Base-by-base conservation (phyloP, 2,797 vertebrate species). In the Acanthurus lineatus region DNA sequence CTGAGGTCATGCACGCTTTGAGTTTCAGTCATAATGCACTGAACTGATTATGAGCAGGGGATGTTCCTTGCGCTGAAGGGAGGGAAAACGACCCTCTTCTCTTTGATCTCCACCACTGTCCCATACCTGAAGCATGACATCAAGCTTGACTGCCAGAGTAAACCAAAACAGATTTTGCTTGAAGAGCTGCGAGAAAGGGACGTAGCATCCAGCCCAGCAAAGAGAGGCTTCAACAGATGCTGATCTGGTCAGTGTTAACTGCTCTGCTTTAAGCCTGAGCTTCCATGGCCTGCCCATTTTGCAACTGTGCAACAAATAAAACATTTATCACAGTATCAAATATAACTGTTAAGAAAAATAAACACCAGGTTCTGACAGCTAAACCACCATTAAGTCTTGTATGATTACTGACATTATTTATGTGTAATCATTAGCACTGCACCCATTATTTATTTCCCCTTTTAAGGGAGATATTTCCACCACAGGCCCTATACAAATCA, bases 101-200 rank as follows among this genome's bases (percentile, higher is more conserved):
- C 89, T 94, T 93, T 95, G 88, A 94, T 94, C 91, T 88, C 75
- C 53, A 19, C 81, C 86, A 90, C 80, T 89, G 91, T 94, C 86
- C 86, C 90, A 93, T 95, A 95, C 93, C 94, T 92, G 87, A 86
- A 87, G 84, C 89, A 93, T 94, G 92, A 94, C 91, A 88, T 92
- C 89, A 91, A 89, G 77, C 76, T 77, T 20, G 81, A 78, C 89
- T 83, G 87, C 85, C 88, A 81, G 79, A 78, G 76, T 93, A 93
- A 94, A 92, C 84, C 85, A 90, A 91, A 95, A 91, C 93, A 94
- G 84, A 93, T 91, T 89, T 81, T 3, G 54, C 84, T 63, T 61
- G 62, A 81, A 68, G 72, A 76, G 79, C 32, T 54, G 60, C 44
- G 70, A 82, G 74, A 65, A 76, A 20, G 69, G 9, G 25, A 60